These are phyloP conservation scores for Takifugu ocellatus DNA, from an alignment of 2,797 vertebrate genomes.

Conservation along the genomic window DNA sequence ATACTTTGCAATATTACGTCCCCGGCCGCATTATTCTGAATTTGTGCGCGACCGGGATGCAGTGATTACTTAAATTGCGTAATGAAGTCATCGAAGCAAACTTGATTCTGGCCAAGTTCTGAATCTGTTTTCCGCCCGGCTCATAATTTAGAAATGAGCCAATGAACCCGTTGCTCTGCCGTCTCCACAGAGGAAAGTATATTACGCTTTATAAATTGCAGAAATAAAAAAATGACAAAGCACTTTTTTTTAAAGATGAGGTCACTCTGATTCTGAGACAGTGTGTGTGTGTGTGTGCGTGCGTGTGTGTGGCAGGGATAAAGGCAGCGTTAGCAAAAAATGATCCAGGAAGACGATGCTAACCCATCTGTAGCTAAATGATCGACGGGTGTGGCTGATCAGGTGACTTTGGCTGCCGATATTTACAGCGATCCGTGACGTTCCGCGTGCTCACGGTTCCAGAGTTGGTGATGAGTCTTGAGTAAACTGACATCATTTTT, in stretches of 20 bases:
- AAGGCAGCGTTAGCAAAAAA: background rate
- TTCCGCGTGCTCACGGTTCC: background rate
- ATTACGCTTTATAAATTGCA: constrained; percentile 59
- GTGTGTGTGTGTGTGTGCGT: constrained; percentile 16
- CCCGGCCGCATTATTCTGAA: constrained; percentile 49
- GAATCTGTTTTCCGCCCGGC: constrained; percentile 47
- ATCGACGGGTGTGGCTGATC: background rate
- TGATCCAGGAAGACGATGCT: no score
- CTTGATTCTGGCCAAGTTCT: constrained; percentile 63
- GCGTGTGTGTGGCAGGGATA: constrained; percentile 5
- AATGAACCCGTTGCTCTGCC: constrained; percentile 56
- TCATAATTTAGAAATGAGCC: constrained; percentile 59
- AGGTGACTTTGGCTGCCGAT: background rate
- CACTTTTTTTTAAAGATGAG: constrained; percentile 50
- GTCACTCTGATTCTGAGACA: constrained; percentile 26
- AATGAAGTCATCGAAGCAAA: constrained; percentile 67
- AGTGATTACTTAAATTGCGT: constrained; percentile 67
- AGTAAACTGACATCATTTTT: constrained; percentile 22
- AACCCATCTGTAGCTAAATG: no score
- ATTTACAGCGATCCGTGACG: background rate
- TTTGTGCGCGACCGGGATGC: constrained; percentile 24
- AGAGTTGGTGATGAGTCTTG: background rate
- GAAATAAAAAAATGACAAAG: constrained; percentile 57
- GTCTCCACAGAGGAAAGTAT: constrained; percentile 51
- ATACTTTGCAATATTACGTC: constrained; percentile 50